Percentiles rank a stretch among this genome's conserved stretches.
Conservation (phyloP, 1,140 invertebrate genomes). For the Microplitis demolitor region DNA sequence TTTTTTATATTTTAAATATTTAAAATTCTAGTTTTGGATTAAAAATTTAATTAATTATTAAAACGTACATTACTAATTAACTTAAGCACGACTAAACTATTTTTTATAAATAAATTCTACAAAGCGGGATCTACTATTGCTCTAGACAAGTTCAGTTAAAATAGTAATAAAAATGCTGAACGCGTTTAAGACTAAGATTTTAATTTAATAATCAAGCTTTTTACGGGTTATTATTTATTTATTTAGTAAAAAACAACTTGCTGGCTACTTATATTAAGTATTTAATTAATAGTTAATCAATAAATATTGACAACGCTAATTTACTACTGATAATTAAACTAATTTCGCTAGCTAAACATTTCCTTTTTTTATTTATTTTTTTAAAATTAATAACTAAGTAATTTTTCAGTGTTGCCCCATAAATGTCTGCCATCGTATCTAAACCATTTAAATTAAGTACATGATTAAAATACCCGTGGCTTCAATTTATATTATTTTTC, state of each 20-base stretch:
- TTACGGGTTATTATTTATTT: not conserved
- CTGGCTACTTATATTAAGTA: not conserved
- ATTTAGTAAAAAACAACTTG: constrained; percentile 2
- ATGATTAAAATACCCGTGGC: constrained; percentile 16
- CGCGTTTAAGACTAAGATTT: not conserved
- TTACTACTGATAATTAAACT: constrained; percentile 20
- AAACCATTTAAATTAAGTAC: constrained; percentile 22
- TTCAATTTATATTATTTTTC: not conserved
- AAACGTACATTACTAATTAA: not conserved
- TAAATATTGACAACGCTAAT: constrained; percentile 16
- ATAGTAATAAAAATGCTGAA: not conserved
- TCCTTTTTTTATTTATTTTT: constrained; percentile 7
- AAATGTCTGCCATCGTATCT: constrained; percentile 23
- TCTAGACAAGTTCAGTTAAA: constrained; percentile 7
- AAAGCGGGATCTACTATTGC: constrained; percentile 27
- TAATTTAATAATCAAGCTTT: no score
- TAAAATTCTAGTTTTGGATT: not conserved
- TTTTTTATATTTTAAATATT: no score
- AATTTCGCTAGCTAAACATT: constrained; percentile 27
- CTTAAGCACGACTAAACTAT: constrained; percentile 13
- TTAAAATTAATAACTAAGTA: constrained; percentile 10
- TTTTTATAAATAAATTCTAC: constrained; percentile 26
- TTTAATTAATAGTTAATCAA: constrained; percentile 8
- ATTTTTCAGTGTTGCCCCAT: constrained; percentile 29
- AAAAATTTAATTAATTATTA: not conserved